A percentile compares a stretch with the other conserved stretches of the same genome.
Conservation (phyloP, 2,888 invertebrate species). For the Teleogryllus oceanicus region DNA sequence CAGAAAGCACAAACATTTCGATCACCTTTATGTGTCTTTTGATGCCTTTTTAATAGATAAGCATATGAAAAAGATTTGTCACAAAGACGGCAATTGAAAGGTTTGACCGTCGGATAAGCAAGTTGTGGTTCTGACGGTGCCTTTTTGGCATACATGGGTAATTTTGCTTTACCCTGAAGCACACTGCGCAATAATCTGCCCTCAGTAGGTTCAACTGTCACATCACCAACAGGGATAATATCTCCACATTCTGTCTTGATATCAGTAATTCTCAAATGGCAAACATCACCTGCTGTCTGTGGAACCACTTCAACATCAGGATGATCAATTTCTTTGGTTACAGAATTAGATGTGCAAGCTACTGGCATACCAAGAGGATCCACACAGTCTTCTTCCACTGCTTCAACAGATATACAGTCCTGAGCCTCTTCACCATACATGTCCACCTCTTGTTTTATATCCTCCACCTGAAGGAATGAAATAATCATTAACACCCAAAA, state of each 20-base stretch:
- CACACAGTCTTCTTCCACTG: background rate
- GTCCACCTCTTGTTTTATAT: conserved; percentile 29
- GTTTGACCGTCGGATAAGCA: background rate
- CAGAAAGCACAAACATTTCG: conserved; percentile 46
- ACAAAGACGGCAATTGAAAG: conserved; percentile 22
- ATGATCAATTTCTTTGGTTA: background rate
- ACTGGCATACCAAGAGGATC: background rate
- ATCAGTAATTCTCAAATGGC: background rate
- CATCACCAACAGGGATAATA: background rate
- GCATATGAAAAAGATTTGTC: conserved; percentile 5
- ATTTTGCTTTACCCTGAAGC: background rate
- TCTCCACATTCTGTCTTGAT: background rate
- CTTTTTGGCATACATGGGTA: background rate
- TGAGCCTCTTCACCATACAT: conserved; percentile 3
- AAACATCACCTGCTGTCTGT: background rate
- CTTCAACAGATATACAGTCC: conserved; percentile 21
- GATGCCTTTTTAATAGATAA: conserved; percentile 20
- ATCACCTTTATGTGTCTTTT: conserved; percentile 21
- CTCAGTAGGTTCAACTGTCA: background rate
- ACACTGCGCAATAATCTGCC: conserved; percentile 6
- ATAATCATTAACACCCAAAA: too few species aligned
- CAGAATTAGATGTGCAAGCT: background rate
- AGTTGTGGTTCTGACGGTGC: background rate
- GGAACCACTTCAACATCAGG: conserved; percentile 18
- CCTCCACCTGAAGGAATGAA: conserved; percentile 23